Evolutionary conservation across 2,797 vertebrate genomes (phyloP).

Genomic region (Crenichthys baileyi): DNA sequence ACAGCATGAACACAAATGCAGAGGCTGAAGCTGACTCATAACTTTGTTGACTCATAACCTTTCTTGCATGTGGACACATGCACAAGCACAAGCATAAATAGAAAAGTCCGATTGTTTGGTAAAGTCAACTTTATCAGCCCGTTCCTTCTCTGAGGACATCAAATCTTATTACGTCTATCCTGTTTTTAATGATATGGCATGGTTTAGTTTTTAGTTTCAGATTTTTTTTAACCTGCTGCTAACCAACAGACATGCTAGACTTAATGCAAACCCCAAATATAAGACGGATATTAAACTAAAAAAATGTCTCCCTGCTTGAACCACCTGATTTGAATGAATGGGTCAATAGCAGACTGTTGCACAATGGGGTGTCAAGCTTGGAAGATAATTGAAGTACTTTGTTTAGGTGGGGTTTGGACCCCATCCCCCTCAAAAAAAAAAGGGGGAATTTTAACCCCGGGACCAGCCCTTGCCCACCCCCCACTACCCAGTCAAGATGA

Average conservation of each 20-base stretch:
- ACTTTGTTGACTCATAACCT: conserved; percentile 5
- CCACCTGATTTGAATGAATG: neutral
- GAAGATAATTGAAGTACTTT: neutral
- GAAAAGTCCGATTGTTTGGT: neutral
- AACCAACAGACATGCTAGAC: too few relatives aligned
- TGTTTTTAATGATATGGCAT: neutral
- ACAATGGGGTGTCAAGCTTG: neutral
- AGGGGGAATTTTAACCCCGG: too few relatives aligned
- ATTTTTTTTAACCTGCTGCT: too few relatives aligned
- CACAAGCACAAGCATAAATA: neutral
- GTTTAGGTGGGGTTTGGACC: too few relatives aligned
- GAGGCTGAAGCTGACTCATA: conserved; percentile 60
- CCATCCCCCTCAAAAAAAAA: too few relatives aligned
- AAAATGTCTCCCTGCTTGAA: neutral
- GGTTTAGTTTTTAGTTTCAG: neutral
- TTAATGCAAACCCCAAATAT: neutral
- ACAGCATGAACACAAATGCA: conserved; percentile 49
- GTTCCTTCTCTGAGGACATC: neutral
- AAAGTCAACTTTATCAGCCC: neutral
- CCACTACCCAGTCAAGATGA: too few relatives aligned
- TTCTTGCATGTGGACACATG: neutral
- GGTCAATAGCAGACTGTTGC: neutral
- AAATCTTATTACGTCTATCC: neutral
- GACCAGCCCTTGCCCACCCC: too few relatives aligned
- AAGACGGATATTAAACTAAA: neutral